Base-by-base conservation (phyloP, 1,140 invertebrate species). In the Tribolium madens region DNA sequence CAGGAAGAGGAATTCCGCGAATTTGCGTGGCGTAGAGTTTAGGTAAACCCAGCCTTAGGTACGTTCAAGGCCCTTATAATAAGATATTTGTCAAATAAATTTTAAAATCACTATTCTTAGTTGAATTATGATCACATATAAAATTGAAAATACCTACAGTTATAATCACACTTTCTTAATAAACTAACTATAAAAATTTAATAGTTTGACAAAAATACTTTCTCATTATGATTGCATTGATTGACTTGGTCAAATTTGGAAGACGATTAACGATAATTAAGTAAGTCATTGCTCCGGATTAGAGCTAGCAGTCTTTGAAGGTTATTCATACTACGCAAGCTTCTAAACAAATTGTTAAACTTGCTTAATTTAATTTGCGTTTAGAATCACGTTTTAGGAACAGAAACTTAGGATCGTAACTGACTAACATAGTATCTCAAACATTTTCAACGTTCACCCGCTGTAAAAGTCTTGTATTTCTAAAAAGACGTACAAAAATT, bases 201-300 rank as follows among this genome's bases (percentile, higher is more conserved):
- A 42, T 33, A 64, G 26, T 64, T 64, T 64, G 21, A 64, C 26
- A 64, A 31, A 50, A 64, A 64, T 64, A 64, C 57, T 64, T 42
- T 64, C 57, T 33, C 26, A 64, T 15, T 33, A 64, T 64, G 21
- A 64, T 64, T 64, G 57, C 57, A 64, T 64, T 64, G 57, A 33
- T 64, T 64, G 57, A 64, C 57, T 64, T 64, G 57, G 57, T 64
- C 57, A 33, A 64, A 64, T 64, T 64, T 64, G 57, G 57, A 64
- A 64, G 57, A 64, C 57, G 57, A 64, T 64, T 64, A 64, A 64
- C 36, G 36, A 9, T 42, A 64, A 64, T 64, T 64, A 64, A 64
- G 57, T 64, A 64, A 64, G 57, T 64, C 57, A 64, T 64, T 33
- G 57, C 57, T 64, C 57, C 31, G 57, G n/a, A 33, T 64, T 57